A percentile compares a stretch with the other conserved stretches of the same genome.
Evolutionary conservation across 2,113 vertebrate genomes (phyloP).

Genomic region (Chascanopsetta lugubris): DNA sequence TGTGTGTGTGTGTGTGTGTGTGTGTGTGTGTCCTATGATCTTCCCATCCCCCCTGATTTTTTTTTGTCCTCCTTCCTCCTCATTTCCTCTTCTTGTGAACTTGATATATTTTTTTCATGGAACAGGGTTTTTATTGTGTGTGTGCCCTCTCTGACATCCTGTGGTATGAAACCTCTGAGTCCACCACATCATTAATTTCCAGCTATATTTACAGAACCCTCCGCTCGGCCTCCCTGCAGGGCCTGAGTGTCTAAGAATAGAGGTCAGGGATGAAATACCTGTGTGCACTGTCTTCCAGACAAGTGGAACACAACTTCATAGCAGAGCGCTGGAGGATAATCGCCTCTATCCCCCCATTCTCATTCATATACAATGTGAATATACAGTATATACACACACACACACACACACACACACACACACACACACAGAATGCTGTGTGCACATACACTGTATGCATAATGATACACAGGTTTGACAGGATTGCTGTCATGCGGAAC

Average conservation of each 20-base stretch:
- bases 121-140: background rate
- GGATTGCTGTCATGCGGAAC: constrained; percentile 27
- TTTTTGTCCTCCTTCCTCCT: background rate
- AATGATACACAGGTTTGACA: background rate
- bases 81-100: background rate
- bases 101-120: background rate
- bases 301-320: constrained; percentile 18
- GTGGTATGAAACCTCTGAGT: background rate
- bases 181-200: background rate
- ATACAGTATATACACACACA: constrained; percentile 6
- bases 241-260: constrained; percentile 1
- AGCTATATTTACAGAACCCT: background rate
- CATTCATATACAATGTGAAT: no score
- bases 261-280: constrained; percentile 20
- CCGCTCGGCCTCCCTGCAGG: background rate
- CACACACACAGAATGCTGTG: background rate
- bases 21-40: background rate
- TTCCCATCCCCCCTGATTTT: background rate
- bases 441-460: constrained; percentile 1
- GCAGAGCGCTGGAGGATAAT: constrained; percentile 4
- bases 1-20: background rate
- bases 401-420: background rate
- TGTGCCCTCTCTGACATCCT: background rate
- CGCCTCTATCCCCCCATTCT: constrained; percentile 1
- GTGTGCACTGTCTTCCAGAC: constrained; percentile 4